These are phyloP conservation scores for Hirtodrosophila histrioides DNA, from an alignment of 2,888 invertebrate genomes.

Conservation along the genomic window DNA sequence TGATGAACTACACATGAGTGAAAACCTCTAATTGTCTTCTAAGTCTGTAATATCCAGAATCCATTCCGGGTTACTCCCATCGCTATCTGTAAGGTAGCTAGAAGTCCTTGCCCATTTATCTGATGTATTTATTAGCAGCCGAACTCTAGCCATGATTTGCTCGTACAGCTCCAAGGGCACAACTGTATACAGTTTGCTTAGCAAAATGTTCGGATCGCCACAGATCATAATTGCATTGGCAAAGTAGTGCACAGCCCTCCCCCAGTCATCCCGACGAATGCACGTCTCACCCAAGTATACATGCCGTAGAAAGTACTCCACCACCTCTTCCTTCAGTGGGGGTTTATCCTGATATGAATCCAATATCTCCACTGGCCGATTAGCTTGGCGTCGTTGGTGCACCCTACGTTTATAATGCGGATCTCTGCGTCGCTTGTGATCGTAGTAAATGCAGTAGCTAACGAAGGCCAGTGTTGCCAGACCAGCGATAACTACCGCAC, in stretches of 20 bases:
- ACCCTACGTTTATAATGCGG: slow-evolving; percentile 17
- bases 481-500: neutral
- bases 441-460: slow-evolving; percentile 38
- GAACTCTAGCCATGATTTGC: slow-evolving; percentile 11
- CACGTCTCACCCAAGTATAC: slow-evolving; percentile 31
- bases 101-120: slow-evolving; percentile 3
- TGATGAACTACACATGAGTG: too few relatives aligned
- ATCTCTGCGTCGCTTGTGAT: slow-evolving; percentile 27
- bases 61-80: neutral
- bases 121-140: slow-evolving; percentile 2
- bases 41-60: neutral
- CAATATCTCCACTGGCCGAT: neutral
- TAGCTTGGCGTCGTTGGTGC: slow-evolving; percentile 9
- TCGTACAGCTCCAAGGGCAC: slow-evolving; percentile 21
- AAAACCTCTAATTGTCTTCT: too few relatives aligned
- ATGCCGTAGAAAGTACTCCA: slow-evolving; percentile 30
- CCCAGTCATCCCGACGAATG: slow-evolving; percentile 5
- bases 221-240: slow-evolving; percentile 28
- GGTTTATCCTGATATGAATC: neutral
- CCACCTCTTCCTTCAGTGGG: slow-evolving; percentile 9
- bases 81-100: neutral
- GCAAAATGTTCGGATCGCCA: slow-evolving; percentile 21
- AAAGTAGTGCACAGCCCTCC: slow-evolving; percentile 15
- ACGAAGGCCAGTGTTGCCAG: slow-evolving; percentile 24
- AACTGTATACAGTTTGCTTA: slow-evolving; percentile 1